Conservation (phyloP, 2,113 vertebrate species). For the Dromaius novaehollandiae region DNA sequence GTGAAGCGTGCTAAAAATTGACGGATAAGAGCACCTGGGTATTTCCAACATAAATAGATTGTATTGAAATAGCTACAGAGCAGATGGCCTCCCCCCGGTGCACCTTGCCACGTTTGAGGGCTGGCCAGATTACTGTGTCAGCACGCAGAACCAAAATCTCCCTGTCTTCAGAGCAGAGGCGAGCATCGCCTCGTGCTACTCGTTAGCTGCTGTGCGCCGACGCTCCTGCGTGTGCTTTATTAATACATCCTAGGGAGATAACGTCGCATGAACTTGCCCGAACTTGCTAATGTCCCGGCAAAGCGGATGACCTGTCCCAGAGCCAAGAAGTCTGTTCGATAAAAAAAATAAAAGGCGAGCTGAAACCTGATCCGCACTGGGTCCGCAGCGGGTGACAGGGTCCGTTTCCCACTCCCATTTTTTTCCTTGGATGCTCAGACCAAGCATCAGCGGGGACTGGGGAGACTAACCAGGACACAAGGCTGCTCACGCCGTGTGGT, state of each 20-base stretch:
- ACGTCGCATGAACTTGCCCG: not conserved
- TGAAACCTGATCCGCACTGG: not conserved
- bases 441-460: not conserved
- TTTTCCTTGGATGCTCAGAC: not conserved
- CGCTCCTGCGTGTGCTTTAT: accelerated
- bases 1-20: constrained; percentile 25
- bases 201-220: not conserved
- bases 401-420: not conserved
- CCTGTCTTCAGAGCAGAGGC: not conserved
- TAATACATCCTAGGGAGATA: not conserved
- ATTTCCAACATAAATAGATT: constrained; percentile 2
- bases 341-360: not conserved
- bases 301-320: constrained; percentile 26
- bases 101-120: not conserved
- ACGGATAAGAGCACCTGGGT: constrained; percentile 27
- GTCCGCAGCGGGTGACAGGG: not conserved
- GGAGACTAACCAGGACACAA: not conserved
- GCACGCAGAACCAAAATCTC: not conserved
- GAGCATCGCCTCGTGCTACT: not conserved
- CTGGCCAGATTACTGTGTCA: constrained; percentile 26
- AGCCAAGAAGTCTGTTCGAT: not conserved
- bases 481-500: not conserved
- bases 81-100: constrained; percentile 55
- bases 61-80: constrained; percentile 34
- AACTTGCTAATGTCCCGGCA: constrained; percentile 7